Base-by-base conservation (phyloP, 2,797 vertebrate genomes). In the Alosa sapidissima region DNA sequence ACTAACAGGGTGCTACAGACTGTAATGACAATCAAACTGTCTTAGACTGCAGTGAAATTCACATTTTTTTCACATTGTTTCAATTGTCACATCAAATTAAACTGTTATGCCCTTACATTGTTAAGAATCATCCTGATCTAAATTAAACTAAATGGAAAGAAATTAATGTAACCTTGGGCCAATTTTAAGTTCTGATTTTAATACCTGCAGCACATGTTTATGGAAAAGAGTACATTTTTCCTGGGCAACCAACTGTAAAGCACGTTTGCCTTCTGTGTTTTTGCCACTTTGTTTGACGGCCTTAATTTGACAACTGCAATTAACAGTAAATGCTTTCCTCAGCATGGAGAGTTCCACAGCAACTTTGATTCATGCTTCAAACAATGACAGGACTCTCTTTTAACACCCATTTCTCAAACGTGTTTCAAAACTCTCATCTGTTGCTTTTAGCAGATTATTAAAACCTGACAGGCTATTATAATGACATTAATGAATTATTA, bases 1-100 rank as follows among this genome's bases (percentile, higher is more conserved):
- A 51, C 58, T 81, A 81, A 88, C 81, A 78, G 84, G 47, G 84
- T 58, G 86, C 82, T 84, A 65, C 54, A 62, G 60, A 60, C 48
- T 55, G 60, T 68, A 16, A 78, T 78, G 72, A 5, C 72, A 78
- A 78, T 78, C 72, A 78, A 16, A 62, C 60, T 47, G 72, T 75
- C 14, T 14, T 47, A 19, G 16, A 47, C 13, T 47, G 72, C 68
- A 21, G 19, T 6, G 19, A 47, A 78, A 78, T 16, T 9, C n/a
- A n/a, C n/a, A n/a, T n/a, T n/a, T n/a, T n/a, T n/a, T n/a, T n/a
- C n/a, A n/a, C n/a, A n/a, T n/a, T n/a, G n/a, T n/a, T n/a, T n/a
- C 41, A 78, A 78, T 45, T 78, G 36, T 78, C 41, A 45, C 68
- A 41, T 19, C 68, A 78, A 45, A 78, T 78, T 78, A 78, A 45